Conservation (phyloP, 2,797 vertebrate genomes). For the Acipenser oxyrinchus region DNA sequence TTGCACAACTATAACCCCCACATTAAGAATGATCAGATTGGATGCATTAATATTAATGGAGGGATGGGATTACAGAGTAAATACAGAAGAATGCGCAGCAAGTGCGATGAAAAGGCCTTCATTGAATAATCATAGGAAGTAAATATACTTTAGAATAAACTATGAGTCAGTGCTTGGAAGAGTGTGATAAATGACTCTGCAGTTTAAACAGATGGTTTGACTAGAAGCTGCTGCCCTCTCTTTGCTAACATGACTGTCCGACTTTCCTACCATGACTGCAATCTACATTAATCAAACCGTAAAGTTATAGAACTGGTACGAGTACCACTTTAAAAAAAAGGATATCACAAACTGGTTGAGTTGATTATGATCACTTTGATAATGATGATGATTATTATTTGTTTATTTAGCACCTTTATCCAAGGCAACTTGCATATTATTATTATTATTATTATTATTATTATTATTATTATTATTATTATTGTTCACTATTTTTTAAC, state of each 20-base stretch:
- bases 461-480: too few relatives aligned
- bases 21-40: slow-evolving; percentile 17
- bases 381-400: too few relatives aligned
- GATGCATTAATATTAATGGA: neutral
- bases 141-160: slow-evolving; percentile 49
- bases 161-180: slow-evolving; percentile 22
- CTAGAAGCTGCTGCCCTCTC: slow-evolving; percentile 10
- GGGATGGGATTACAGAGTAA: slow-evolving; percentile 4
- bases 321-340: too few relatives aligned
- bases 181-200: slow-evolving; percentile 26
- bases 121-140: slow-evolving; percentile 53
- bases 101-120: slow-evolving; percentile 53
- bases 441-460: too few relatives aligned
- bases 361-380: too few relatives aligned
- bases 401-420: too few relatives aligned
- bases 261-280: slow-evolving; percentile 16
- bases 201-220: slow-evolving; percentile 25
- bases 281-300: too few relatives aligned
- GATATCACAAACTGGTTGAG: too few relatives aligned
- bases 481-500: too few relatives aligned
- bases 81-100: slow-evolving; percentile 28
- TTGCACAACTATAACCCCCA: neutral
- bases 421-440: too few relatives aligned
- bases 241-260: slow-evolving; percentile 12
- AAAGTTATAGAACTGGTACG: too few relatives aligned